These are phyloP conservation scores for Saccostrea echinata DNA, from an alignment of 1,140 invertebrate species.

Conservation along the genomic window DNA sequence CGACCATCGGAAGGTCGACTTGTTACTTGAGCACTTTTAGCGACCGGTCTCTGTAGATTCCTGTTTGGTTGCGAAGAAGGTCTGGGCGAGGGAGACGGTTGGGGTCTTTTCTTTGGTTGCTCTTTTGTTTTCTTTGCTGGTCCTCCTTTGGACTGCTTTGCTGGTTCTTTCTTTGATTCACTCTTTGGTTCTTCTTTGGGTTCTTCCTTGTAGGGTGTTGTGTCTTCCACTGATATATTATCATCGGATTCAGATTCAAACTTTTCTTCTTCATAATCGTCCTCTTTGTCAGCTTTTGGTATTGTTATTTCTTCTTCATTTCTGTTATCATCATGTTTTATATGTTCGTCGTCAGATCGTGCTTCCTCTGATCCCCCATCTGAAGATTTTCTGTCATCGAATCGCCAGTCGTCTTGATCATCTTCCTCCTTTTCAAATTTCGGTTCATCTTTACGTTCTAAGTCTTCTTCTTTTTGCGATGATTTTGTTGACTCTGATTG, in stretches of 20 bases:
- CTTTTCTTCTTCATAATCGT: conserved; percentile 30
- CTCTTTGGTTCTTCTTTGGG: neutral
- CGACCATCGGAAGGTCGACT: neutral
- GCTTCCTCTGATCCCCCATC: neutral
- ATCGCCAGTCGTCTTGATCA: conserved; percentile 29
- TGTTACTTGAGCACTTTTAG: neutral
- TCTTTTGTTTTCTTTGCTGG: neutral
- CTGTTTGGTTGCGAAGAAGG: neutral
- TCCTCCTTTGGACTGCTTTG: conserved; percentile 24
- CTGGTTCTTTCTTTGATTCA: conserved; percentile 37
- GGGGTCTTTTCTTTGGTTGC: neutral
- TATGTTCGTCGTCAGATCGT: neutral
- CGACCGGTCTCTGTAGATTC: conserved; percentile 4
- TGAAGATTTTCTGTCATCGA: neutral
- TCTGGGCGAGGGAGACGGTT: neutral
- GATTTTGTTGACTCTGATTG: neutral
- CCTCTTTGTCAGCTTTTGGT: neutral
- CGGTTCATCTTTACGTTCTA: neutral
- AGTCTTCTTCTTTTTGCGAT: neutral
- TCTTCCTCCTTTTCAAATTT: neutral
- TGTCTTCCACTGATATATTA: conserved; percentile 29
- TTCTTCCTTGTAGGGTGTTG: neutral
- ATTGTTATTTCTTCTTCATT: neutral
- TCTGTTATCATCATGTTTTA: neutral
- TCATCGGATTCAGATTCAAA: conserved; percentile 16